Percentiles rank a stretch among this genome's conserved stretches.
These are phyloP conservation scores for Zeugodacus cucurbitae DNA, from an alignment of 1,140 invertebrate species.

Conservation along the genomic window DNA sequence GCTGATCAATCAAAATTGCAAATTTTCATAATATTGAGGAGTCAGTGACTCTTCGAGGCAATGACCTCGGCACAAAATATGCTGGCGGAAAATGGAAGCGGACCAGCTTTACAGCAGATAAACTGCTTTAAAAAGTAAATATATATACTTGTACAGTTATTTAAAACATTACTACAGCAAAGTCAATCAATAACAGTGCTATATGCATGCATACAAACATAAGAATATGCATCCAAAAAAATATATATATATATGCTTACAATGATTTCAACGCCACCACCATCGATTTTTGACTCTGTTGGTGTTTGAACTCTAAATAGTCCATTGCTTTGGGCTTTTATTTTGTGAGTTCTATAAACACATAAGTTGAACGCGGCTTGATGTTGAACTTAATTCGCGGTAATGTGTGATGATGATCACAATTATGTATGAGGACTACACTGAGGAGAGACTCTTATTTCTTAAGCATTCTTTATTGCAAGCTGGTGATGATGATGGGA, in stretches of 20 bases:
- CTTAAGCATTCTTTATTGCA: background rate
- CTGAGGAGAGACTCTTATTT: too few relatives aligned
- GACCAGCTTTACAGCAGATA: too few relatives aligned
- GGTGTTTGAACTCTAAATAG: background rate
- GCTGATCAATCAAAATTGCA: background rate
- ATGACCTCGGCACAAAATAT: background rate
- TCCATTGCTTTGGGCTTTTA: background rate
- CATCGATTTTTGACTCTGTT: background rate
- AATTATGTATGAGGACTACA: too few relatives aligned
- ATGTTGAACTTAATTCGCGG: background rate
- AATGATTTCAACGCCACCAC: too few relatives aligned
- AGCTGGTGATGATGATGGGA: background rate
- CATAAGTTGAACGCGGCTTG: background rate
- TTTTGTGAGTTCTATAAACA: too few relatives aligned
- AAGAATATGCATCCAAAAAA: background rate
- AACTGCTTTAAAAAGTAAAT: too few relatives aligned
- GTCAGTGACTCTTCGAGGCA: background rate
- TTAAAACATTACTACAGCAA: background rate
- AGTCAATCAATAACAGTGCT: background rate
- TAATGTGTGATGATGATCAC: too few relatives aligned
- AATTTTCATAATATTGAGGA: background rate
- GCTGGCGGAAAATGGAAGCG: too few relatives aligned
- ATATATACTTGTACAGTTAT: background rate
- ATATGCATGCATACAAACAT: background rate
- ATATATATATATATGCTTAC: too few relatives aligned